A percentile compares a stretch with the other conserved stretches of the same genome.
Conservation (phyloP, 2,797 vertebrate species). For the Cynopterus sphinx region DNA sequence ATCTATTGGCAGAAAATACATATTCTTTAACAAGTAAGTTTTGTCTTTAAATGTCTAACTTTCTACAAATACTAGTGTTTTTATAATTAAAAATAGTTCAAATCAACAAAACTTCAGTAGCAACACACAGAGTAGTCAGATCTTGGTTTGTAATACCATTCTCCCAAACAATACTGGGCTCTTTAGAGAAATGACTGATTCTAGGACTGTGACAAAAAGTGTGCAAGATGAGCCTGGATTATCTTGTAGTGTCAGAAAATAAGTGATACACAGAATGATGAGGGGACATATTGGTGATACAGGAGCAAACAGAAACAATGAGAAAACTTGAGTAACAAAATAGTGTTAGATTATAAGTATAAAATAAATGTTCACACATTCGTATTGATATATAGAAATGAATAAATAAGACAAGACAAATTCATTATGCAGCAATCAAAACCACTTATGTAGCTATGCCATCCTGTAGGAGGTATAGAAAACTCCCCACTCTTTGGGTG, state of each 20-base stretch:
- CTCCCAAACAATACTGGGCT: background rate
- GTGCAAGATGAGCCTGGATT: too few species aligned
- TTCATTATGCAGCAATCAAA: background rate
- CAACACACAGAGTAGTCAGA: background rate
- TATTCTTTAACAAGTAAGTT: background rate
- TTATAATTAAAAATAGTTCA: background rate
- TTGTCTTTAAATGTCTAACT: background rate
- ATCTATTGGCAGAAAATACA: background rate
- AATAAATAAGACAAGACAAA: background rate
- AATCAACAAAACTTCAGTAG: background rate
- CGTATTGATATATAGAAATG: background rate
- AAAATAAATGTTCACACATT: background rate
- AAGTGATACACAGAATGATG: background rate
- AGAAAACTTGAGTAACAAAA: background rate
- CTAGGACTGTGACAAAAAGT: too few species aligned
- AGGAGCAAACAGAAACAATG: background rate
- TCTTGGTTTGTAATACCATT: background rate
- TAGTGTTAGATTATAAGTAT: background rate
- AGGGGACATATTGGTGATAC: background rate
- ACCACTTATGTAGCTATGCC: background rate
- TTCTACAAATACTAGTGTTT: background rate
- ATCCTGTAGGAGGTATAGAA: background rate
- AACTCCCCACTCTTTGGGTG: too few species aligned
- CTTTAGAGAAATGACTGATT: background rate
- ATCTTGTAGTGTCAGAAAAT: background rate